Percentiles rank a stretch among this genome's conserved stretches.
Conservation (phyloP, 64 coral and sea anemone genomes). For the Stichodactyla helianthus region DNA sequence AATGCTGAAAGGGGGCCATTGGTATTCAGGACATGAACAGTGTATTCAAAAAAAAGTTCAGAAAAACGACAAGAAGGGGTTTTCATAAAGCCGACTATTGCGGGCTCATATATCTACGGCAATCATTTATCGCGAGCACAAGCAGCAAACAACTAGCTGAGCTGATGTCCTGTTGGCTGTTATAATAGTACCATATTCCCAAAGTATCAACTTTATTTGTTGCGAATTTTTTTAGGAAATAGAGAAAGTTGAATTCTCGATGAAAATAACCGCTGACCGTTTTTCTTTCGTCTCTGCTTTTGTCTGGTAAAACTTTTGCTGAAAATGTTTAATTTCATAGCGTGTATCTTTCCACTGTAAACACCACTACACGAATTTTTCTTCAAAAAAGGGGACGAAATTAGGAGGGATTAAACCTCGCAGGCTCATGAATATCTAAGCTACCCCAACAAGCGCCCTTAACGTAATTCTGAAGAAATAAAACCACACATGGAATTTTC, state of each 20-base stretch:
- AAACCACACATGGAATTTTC: too few relatives aligned
- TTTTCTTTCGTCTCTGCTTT: too few relatives aligned
- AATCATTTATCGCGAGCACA: background rate
- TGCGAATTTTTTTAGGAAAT: background rate
- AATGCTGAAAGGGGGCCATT: too few relatives aligned
- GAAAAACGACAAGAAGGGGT: background rate
- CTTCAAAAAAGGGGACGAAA: background rate
- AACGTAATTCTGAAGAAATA: too few relatives aligned
- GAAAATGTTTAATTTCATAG: too few relatives aligned
- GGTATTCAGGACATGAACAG: too few relatives aligned
- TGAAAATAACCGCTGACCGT: background rate
- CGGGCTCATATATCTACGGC: background rate
- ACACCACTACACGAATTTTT: background rate
- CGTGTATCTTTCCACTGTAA: too few relatives aligned
- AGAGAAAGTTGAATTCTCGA: background rate
- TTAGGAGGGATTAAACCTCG: too few relatives aligned
- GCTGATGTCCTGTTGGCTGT: background rate
- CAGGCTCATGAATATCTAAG: background rate
- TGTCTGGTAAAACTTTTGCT: too few relatives aligned
- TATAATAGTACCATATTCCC: background rate
- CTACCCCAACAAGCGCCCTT: too few relatives aligned
- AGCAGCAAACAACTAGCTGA: background rate
- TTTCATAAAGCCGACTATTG: background rate
- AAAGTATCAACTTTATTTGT: background rate
- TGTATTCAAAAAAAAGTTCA: too few relatives aligned